Evolutionary conservation across 2,113 vertebrate genomes (phyloP).

Genomic region (Channa maculata): DNA sequence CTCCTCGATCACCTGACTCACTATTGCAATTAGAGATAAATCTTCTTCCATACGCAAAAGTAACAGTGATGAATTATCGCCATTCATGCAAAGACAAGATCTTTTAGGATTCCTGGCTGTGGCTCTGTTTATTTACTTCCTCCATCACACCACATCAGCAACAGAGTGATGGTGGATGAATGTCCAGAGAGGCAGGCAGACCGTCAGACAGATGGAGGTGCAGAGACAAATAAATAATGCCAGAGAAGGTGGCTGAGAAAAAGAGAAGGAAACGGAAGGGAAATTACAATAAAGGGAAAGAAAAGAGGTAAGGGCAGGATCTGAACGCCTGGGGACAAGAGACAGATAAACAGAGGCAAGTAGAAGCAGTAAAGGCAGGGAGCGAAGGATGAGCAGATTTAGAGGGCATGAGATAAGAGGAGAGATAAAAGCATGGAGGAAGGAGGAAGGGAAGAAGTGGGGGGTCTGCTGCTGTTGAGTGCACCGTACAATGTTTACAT

Average conservation of each 20-base stretch:
- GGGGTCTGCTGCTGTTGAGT: not conserved
- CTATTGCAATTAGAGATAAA: slow-evolving; percentile 74
- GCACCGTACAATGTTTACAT: slow-evolving; percentile 73
- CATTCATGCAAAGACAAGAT: slow-evolving; percentile 78
- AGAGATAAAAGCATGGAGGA: slow-evolving; percentile 69
- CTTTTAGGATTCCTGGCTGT: slow-evolving; percentile 75
- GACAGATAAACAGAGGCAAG: slow-evolving; percentile 60
- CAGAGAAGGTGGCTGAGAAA: slow-evolving; percentile 54
- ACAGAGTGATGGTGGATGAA: slow-evolving; percentile 69
- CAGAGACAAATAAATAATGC: slow-evolving; percentile 71
- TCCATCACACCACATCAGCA: slow-evolving; percentile 73
- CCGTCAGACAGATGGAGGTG: slow-evolving; percentile 71
- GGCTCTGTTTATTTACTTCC: slow-evolving; percentile 77
- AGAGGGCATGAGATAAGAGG: slow-evolving; percentile 67
- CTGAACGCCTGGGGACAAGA: slow-evolving; percentile 60
- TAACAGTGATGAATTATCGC: slow-evolving; percentile 69
- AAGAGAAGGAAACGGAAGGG: slow-evolving; percentile 18
- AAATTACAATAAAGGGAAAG: slow-evolving; percentile 52
- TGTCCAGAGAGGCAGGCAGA: slow-evolving; percentile 58
- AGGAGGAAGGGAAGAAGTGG: slow-evolving; percentile 16
- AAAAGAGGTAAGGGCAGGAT: slow-evolving; percentile 34
- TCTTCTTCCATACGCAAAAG: slow-evolving; percentile 47
- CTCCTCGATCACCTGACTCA: slow-evolving; percentile 60
- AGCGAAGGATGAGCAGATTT: slow-evolving; percentile 71
- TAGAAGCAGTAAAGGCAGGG: slow-evolving; percentile 60